These are phyloP conservation scores for Athalia circularis DNA, from an alignment of 2,888 invertebrate genomes.

Conservation along the genomic window DNA sequence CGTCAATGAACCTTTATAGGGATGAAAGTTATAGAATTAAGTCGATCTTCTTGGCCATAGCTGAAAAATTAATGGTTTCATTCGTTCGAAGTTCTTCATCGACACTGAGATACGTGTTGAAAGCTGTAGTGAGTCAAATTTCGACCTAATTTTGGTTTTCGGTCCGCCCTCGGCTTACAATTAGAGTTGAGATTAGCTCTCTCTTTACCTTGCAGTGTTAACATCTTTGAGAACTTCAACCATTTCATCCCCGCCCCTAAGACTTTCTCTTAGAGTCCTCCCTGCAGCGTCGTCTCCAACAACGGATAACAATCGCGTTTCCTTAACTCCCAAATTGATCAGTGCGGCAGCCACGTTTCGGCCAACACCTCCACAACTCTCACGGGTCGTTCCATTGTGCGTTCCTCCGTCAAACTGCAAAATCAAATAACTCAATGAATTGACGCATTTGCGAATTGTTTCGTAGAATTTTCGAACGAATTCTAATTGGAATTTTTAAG, in stretches of 20 bases:
- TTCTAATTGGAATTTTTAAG: too few relatives aligned
- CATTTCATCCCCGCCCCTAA: slow-evolving; percentile 59
- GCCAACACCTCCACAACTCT: slow-evolving; percentile 92
- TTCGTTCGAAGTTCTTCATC: too few relatives aligned
- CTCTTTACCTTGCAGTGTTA: slow-evolving; percentile 65
- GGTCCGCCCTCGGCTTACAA: too few relatives aligned
- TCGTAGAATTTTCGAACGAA: neutral
- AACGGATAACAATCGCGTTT: slow-evolving; percentile 67
- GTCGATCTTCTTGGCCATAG: too few relatives aligned
- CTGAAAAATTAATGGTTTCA: neutral
- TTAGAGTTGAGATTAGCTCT: neutral
- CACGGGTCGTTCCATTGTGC: slow-evolving; percentile 80
- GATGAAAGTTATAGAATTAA: too few relatives aligned
- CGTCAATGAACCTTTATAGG: too few relatives aligned
- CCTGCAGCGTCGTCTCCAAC: slow-evolving; percentile 69
- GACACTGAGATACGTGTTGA: too few relatives aligned
- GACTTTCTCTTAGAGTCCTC: slow-evolving; percentile 60
- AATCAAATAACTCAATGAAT: neutral
- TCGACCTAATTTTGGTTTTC: too few relatives aligned
- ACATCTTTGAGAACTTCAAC: slow-evolving; percentile 58
- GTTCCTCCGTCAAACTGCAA: slow-evolving; percentile 88
- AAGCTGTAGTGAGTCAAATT: too few relatives aligned
- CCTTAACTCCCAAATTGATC: slow-evolving; percentile 80
- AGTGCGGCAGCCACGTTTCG: slow-evolving; percentile 94
- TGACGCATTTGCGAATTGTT: neutral